A percentile compares a stretch with the other conserved stretches of the same genome.
Conservation (phyloP, 2,797 vertebrate species). For the Gymnopithys bicolor region DNA sequence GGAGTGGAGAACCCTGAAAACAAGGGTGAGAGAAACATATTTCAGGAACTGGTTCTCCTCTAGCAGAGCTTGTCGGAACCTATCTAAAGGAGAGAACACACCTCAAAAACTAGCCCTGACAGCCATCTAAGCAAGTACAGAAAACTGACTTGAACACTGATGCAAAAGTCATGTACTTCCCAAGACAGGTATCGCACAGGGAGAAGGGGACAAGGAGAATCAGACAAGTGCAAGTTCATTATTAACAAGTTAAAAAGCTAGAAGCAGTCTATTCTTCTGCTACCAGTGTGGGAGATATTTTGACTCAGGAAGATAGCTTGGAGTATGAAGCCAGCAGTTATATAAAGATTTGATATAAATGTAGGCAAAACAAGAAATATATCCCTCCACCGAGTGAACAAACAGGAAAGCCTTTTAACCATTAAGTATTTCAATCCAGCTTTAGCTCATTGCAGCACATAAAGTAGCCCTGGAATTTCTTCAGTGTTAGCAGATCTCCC, state of each 20-base stretch:
- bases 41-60: constrained; percentile 68
- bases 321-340: background rate
- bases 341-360: constrained; percentile 14
- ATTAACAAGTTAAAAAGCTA: constrained; percentile 35
- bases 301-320: background rate
- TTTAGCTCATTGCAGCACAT: background rate
- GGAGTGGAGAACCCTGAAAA: constrained; percentile 78
- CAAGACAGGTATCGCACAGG: background rate
- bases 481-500: constrained; percentile 7
- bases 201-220: constrained; percentile 42
- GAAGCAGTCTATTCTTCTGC: constrained; percentile 3
- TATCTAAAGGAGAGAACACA: constrained; percentile 68
- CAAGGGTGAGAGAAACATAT: constrained; percentile 71
- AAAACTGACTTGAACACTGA: constrained; percentile 39
- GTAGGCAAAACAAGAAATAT: constrained; percentile 1
- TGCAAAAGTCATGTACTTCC: constrained; percentile 45
- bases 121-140: constrained; percentile 37
- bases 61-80: constrained; percentile 66
- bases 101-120: constrained; percentile 74
- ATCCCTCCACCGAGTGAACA: background rate
- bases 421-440: background rate
- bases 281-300: background rate
- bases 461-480: constrained; percentile 9
- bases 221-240: constrained; percentile 7
- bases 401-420: constrained; percentile 4